phyloP scores from a whole-genome alignment of 1,140 invertebrate species.

The Limonius californicus region DNA sequence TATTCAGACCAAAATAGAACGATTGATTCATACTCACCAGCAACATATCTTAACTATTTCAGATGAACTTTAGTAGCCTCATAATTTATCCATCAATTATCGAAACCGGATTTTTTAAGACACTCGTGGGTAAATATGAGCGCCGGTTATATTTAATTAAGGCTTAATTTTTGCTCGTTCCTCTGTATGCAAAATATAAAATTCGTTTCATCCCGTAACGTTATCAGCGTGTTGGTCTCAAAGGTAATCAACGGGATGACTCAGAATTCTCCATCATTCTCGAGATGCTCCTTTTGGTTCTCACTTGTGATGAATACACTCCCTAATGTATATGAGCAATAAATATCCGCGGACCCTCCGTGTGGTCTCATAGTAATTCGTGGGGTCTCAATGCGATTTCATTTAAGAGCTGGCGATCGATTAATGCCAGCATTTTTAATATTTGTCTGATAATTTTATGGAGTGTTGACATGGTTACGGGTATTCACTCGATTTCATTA shows the following conservation, averaged over 20 bases:
- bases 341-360: conserved; percentile 29
- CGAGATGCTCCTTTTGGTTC: conserved; percentile 5
- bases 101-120: not conserved
- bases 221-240: not conserved
- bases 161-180: not conserved
- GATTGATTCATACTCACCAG: not conserved
- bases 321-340: conserved; percentile 31
- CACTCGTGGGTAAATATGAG: not conserved
- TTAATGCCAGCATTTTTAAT: conserved; percentile 34
- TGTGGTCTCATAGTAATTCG: conserved; percentile 22
- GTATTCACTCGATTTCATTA: conserved; percentile 18
- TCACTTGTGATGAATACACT: conserved; percentile 16
- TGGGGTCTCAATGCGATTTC: conserved; percentile 23
- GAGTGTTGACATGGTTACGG: conserved; percentile 28
- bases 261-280: conserved; percentile 13
- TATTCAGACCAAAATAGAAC: not conserved
- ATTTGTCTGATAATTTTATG: conserved; percentile 28
- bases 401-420: conserved; percentile 32
- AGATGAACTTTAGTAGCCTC: not conserved
- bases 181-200: not conserved
- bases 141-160: not conserved
- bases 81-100: not conserved
- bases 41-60: not conserved
- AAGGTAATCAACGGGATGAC: conserved; percentile 17
- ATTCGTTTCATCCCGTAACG: not conserved